Percentiles rank a stretch among this genome's conserved stretches.
phyloP scores from a whole-genome alignment of 1,140 invertebrate genomes.

The Bathynomus jamesi region DNA sequence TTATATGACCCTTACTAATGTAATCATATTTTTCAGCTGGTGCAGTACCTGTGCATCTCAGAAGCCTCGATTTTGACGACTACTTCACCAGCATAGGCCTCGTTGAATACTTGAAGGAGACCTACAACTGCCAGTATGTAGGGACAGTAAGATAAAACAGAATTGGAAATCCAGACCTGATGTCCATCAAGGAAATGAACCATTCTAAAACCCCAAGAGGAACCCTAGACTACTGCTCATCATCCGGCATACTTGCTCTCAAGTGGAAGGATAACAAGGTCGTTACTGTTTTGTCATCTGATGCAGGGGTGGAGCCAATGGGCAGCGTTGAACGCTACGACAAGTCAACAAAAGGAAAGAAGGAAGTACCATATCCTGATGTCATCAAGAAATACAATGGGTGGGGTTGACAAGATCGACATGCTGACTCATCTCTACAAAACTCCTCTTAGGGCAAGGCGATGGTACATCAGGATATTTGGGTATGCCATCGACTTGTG shows the following conservation, averaged over 20 bases:
- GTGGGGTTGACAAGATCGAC: constrained; percentile 11
- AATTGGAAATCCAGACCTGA: background rate
- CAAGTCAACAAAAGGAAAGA: constrained; percentile 12
- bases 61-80: no score
- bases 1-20: no score
- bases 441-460: constrained; percentile 8
- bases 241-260: constrained; percentile 4
- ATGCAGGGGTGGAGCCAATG: constrained; percentile 39
- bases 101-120: background rate
- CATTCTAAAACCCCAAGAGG: background rate
- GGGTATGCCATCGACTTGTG: constrained; percentile 16
- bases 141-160: constrained; percentile 6
- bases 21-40: no score
- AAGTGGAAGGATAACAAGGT: constrained; percentile 42
- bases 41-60: no score
- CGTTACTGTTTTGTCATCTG: constrained; percentile 40
- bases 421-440: constrained; percentile 17
- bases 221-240: constrained; percentile 10
- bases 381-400: constrained; percentile 20
- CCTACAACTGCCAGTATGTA: background rate
- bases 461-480: constrained; percentile 11
- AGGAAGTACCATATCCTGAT: constrained; percentile 18
- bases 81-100: background rate
- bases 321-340: constrained; percentile 26
- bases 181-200: background rate